These are phyloP conservation scores for Dryomyza anilis DNA, from an alignment of 2,888 invertebrate species.

Conservation along the genomic window DNA sequence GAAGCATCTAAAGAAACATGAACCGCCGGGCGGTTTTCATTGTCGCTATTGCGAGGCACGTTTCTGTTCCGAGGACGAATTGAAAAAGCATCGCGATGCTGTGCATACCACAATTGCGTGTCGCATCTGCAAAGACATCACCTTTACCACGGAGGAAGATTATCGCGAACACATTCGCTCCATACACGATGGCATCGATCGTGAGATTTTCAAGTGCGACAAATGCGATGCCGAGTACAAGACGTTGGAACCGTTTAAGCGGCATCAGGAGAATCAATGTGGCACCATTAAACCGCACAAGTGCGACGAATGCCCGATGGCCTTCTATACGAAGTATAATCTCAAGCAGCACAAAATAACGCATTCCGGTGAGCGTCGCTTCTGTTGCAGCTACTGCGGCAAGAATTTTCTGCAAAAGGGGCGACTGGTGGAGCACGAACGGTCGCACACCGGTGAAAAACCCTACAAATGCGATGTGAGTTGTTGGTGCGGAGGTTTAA, in stretches of 20 bases:
- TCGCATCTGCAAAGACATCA: conserved; percentile 51
- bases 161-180: conserved; percentile 57
- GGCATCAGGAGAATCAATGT: conserved; percentile 58
- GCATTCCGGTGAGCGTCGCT: conserved; percentile 51
- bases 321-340: conserved; percentile 50
- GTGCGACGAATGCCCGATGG: conserved; percentile 55
- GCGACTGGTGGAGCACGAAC: conserved; percentile 51
- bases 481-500: not conserved
- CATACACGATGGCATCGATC: conserved; percentile 57
- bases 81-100: conserved; percentile 50
- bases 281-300: conserved; percentile 59
- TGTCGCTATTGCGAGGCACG: conserved; percentile 57
- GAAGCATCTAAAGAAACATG: conserved; percentile 59
- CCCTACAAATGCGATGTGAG: conserved; percentile 55
- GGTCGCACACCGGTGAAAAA: conserved; percentile 52
- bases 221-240: conserved; percentile 62
- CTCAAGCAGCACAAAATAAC: conserved; percentile 50
- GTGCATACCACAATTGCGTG: conserved; percentile 54
- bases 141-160: conserved; percentile 53
- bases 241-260: conserved; percentile 56
- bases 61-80: conserved; percentile 50
- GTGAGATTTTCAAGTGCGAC: conserved; percentile 58
- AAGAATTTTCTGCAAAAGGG: conserved; percentile 51
- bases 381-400: conserved; percentile 54
- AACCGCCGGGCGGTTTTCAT: conserved; percentile 58